A percentile compares a stretch with the other conserved stretches of the same genome.
phyloP scores from a whole-genome alignment of 2,113 vertebrate genomes.

The Chaetodon auriga region DNA sequence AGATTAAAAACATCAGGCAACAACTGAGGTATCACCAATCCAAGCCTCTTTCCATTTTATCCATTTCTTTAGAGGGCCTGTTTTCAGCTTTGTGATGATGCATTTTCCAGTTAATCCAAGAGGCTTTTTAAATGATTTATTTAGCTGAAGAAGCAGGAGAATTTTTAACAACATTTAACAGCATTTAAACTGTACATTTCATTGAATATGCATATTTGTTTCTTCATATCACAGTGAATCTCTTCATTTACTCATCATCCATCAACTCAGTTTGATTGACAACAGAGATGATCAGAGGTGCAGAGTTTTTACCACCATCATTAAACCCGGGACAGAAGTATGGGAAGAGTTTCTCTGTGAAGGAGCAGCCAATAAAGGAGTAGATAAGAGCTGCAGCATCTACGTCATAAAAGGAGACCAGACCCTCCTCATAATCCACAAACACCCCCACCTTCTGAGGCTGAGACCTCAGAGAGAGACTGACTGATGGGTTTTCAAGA shows the following conservation, averaged over 20 bases:
- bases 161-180: no score
- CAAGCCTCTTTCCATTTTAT: background rate
- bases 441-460: constrained; percentile 44
- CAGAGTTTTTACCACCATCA: background rate
- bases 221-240: background rate
- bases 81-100: no score
- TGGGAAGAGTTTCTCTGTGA: constrained; percentile 27
- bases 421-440: constrained; percentile 43
- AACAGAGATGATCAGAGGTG: background rate
- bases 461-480: background rate
- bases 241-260: background rate
- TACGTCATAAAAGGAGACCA: constrained; percentile 47
- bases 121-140: no score
- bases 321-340: background rate
- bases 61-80: background rate
- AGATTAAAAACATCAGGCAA: background rate
- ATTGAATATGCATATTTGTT: background rate
- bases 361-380: constrained; percentile 30
- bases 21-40: background rate
- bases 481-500: rapidly evolving
- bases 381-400: constrained; percentile 21
- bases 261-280: background rate
- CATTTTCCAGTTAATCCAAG: no score
- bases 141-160: no score
- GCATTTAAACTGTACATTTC: background rate